A percentile compares a stretch with the other conserved stretches of the same genome.
Evolutionary conservation across 2,888 invertebrate genomes (phyloP).

Genomic region (Drosophila tanythrix): DNA sequence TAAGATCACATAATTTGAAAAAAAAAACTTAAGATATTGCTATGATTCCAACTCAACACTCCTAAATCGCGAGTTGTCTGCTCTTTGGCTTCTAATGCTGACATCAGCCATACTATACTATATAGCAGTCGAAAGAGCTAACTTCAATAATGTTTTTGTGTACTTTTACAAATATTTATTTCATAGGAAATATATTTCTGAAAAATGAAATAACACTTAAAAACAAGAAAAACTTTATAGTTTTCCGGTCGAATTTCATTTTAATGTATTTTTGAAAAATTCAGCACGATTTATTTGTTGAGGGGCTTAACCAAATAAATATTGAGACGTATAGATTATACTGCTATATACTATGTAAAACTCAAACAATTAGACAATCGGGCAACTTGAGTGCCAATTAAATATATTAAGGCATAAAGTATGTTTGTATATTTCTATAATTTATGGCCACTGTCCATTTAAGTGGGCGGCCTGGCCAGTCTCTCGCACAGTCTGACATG

Average conservation of each 20-base stretch:
- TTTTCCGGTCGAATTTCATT: too few relatives aligned
- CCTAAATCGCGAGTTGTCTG: too few relatives aligned
- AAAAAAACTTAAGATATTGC: too few relatives aligned
- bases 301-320: background rate
- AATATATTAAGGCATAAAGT: conserved; percentile 17
- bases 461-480: conserved; percentile 28
- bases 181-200: background rate
- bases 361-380: background rate
- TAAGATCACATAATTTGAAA: too few relatives aligned
- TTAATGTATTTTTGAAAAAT: background rate
- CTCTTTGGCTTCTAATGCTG: too few relatives aligned
- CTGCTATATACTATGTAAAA: background rate
- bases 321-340: background rate
- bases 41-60: too few relatives aligned
- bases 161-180: background rate
- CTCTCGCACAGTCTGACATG: conserved; percentile 44
- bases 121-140: too few relatives aligned
- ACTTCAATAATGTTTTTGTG: too few relatives aligned
- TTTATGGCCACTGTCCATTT: conserved; percentile 34
- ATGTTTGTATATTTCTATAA: conserved; percentile 41
- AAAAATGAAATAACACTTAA: too few relatives aligned
- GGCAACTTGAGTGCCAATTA: background rate
- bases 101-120: too few relatives aligned
- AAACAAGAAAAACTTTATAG: too few relatives aligned
- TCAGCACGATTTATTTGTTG: background rate